Evolutionary conservation across 2,888 invertebrate species (phyloP).

Genomic region (Bembecia ichneumoniformis): DNA sequence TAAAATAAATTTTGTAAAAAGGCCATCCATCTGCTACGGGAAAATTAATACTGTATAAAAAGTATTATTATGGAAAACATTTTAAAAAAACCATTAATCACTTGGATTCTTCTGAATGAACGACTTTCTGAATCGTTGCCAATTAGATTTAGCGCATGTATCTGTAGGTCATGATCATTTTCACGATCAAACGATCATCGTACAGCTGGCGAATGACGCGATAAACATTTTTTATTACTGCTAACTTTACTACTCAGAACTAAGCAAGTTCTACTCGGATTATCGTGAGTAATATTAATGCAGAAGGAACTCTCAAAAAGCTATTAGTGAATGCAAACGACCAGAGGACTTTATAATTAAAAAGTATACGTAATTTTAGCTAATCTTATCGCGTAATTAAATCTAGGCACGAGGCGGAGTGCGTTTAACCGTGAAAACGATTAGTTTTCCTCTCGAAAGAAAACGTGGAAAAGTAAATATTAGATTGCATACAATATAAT

Average conservation of each 20-base stretch:
- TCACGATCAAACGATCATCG: conserved; percentile 15
- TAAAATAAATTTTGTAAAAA: too few relatives aligned
- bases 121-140: conserved; percentile 46
- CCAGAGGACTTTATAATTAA: conserved; percentile 17
- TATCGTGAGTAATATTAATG: too few relatives aligned
- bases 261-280: background rate
- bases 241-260: background rate
- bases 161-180: conserved; percentile 59
- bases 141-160: conserved; percentile 40
- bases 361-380: conserved; percentile 24
- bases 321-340: background rate
- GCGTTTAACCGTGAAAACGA: conserved; percentile 48
- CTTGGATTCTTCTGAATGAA: conserved; percentile 39
- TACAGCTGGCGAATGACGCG: background rate
- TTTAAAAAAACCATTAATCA: background rate
- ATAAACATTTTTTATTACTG: background rate
- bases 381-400: conserved; percentile 44
- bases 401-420: conserved; percentile 38
- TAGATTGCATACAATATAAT: conserved; percentile 25
- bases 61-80: background rate
- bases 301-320: too few relatives aligned
- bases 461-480: conserved; percentile 27
- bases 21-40: too few relatives aligned
- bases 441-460: conserved; percentile 39
- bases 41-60: background rate